phyloP scores from a whole-genome alignment of 92 coral and sea anemone genomes.

The Phenganax subtilis region DNA sequence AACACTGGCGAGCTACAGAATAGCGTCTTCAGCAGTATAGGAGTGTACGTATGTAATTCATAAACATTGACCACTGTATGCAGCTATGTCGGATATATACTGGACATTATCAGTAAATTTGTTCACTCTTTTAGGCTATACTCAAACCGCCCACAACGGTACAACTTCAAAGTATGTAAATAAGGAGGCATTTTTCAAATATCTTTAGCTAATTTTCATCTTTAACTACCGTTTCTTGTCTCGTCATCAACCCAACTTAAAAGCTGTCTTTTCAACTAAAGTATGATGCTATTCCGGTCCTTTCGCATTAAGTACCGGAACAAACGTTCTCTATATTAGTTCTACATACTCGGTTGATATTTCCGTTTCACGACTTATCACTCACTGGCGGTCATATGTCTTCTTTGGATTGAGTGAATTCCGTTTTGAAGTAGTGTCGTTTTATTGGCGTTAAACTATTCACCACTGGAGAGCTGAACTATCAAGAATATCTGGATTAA shows the following conservation, averaged over 20 bases:
- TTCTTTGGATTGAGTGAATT: neutral
- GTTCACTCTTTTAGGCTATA: neutral
- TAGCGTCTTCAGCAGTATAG: neutral
- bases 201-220: neutral
- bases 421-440: conserved; percentile 16
- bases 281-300: conserved; percentile 2
- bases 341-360: neutral
- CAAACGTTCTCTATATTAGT: neutral
- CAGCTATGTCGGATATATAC: neutral
- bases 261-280: neutral
- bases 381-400: neutral
- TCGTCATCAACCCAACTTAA: neutral
- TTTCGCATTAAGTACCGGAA: conserved; percentile 4
- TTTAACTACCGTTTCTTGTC: neutral
- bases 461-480: conserved; percentile 9
- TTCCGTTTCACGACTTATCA: conserved; percentile 4
- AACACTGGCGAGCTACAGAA: neutral
- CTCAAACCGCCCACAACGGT: conserved; percentile 14
- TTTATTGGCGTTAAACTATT: conserved; percentile 8
- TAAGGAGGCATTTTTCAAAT: neutral
- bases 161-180: conserved; percentile 9
- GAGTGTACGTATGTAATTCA: neutral
- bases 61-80: neutral
- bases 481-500: conserved; percentile 1
- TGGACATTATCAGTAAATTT: neutral